A percentile compares a stretch with the other conserved stretches of the same genome.
Conservation (phyloP, 2,797 vertebrate genomes). For the Hozukius guyotensis region DNA sequence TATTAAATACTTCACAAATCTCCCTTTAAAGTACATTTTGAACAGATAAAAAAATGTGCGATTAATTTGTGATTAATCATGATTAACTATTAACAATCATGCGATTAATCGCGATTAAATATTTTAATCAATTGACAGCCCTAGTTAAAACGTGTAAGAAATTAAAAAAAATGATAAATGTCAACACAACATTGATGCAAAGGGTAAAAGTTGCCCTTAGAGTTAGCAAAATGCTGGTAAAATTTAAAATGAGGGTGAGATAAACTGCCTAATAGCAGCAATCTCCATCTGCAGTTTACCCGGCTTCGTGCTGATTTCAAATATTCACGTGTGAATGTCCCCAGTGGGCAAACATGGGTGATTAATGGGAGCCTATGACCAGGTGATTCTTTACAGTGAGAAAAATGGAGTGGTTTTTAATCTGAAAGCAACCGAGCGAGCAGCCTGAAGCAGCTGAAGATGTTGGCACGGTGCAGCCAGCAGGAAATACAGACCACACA, state of each 20-base stretch:
- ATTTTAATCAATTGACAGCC: too few species aligned
- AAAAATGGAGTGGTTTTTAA: constrained; percentile 30
- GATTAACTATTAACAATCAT: too few species aligned
- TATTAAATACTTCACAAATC: too few species aligned
- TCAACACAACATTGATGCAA: neutral
- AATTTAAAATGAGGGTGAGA: neutral
- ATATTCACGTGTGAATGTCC: neutral
- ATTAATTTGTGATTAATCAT: too few species aligned
- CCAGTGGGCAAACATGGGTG: neutral
- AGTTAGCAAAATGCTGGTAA: neutral
- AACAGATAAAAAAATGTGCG: too few species aligned
- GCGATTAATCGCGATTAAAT: accelerated
- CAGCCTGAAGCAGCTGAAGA: constrained; percentile 31
- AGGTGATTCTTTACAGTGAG: constrained; percentile 1
- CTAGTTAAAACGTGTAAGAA: neutral
- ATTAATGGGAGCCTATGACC: constrained; percentile 26
- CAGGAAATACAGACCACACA: neutral
- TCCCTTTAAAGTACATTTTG: too few species aligned
- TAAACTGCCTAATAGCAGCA: neutral
- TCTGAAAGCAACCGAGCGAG: constrained; percentile 26
- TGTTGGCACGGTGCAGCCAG: neutral
- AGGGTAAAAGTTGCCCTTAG: neutral
- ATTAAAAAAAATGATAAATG: neutral
- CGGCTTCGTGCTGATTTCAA: constrained; percentile 1
- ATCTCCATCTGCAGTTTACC: neutral